Evolutionary conservation across 2,113 vertebrate species (phyloP).

Genomic region (Climacteris rufus): DNA sequence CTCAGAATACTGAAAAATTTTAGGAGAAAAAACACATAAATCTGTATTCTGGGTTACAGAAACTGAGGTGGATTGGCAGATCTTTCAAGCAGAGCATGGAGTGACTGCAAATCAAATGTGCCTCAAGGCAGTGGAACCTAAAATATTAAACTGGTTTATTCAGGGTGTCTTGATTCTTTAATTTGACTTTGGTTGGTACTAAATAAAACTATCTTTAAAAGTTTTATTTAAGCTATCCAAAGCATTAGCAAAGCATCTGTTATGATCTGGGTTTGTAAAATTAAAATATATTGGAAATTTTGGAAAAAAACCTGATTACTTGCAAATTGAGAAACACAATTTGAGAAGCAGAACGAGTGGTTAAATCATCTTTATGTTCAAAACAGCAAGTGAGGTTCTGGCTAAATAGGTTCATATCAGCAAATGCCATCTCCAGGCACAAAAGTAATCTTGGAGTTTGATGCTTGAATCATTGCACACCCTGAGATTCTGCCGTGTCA

Average conservation of each 20-base stretch:
- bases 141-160: slow-evolving; percentile 29
- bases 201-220: not conserved
- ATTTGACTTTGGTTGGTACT: not conserved
- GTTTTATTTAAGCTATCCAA: not conserved
- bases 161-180: not conserved
- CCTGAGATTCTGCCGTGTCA: not conserved
- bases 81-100: slow-evolving; percentile 19
- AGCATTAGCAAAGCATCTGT: not conserved
- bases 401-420: not conserved
- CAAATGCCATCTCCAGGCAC: not conserved
- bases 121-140: not conserved
- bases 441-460: not conserved
- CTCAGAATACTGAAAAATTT: not conserved
- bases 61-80: not conserved
- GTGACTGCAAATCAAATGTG: slow-evolving; percentile 27
- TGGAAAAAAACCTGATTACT: not conserved
- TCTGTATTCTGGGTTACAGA: not conserved
- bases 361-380: not conserved
- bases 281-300: not conserved
- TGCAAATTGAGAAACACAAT: no score
- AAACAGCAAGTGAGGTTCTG: not conserved
- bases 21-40: not conserved
- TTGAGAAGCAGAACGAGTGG: not conserved
- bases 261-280: not conserved
- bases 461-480: not conserved